Conservation (phyloP, 2,113 vertebrate genomes). For the Sprattus sprattus region DNA sequence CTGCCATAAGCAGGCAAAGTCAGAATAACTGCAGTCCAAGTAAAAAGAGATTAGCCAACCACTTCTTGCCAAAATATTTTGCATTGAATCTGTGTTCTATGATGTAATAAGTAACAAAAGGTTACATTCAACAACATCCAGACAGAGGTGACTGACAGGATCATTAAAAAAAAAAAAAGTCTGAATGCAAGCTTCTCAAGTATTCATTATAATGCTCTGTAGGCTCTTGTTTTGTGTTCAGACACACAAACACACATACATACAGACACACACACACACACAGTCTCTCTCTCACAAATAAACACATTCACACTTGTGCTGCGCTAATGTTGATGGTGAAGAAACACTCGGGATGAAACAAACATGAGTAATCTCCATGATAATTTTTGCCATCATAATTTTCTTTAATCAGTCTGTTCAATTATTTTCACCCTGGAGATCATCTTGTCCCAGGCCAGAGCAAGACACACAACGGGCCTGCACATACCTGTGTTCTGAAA, state of each 20-base stretch:
- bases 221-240: neutral
- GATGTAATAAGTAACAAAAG: no score
- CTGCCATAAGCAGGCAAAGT: neutral
- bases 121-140: neutral
- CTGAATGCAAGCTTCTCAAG: neutral
- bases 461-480: no score
- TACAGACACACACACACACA: neutral
- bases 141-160: neutral
- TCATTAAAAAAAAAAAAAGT: neutral
- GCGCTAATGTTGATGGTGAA: neutral
- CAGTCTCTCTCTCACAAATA: neutral
- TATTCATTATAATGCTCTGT: neutral
- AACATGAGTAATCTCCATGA: slow-evolving; percentile 2
- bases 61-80: no score
- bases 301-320: neutral
- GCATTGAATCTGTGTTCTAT: no score
- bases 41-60: no score
- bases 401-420: neutral
- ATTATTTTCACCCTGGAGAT: neutral
- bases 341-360: neutral
- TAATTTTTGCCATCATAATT: neutral
- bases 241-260: neutral
- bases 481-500: neutral
- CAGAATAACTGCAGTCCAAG: neutral
- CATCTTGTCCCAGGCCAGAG: neutral